Evolutionary conservation across 2,888 invertebrate species (phyloP), one percentile per base, ranked within the genome.

Genomic region (Cartodere bifasciata): DNA sequence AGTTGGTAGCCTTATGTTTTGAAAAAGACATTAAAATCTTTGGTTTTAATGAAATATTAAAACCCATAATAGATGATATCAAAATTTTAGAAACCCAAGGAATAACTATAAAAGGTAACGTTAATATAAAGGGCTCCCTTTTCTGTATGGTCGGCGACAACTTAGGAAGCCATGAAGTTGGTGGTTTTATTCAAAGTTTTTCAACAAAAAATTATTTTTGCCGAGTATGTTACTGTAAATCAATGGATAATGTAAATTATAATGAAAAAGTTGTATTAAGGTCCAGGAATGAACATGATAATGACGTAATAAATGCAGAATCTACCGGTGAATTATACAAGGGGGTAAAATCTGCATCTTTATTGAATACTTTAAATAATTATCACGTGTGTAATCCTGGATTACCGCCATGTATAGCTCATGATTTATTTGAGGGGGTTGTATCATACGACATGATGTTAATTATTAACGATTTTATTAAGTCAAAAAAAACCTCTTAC

Each of bases 131-230:
- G 36, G 44, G 44, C 3, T 27, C 39, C 23, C 3, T 47, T 4
- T 13, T 44, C 20, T 39, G 39, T 13, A 36, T 48, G 9, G 13
- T 38, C 30, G 44, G 43, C 2, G 45, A 46, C 26, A 46, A 44
- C 37, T 31, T 46, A 29, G 45, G 44, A n/a, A 36, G 43, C 29
- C 49, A 50, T 29, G 41, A 45, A 36, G 36, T 52, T 14, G 50
- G 48, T 16, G 50, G 48, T 10, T 49, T 44, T 41, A 15, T 14
- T 14, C 43, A 45, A 44, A 50, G 44, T 36, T 49, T 51, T 33
- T 36, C 34, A 31, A 31, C 13, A 4, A 28, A 35, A 10, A 28
- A 35, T 13, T 47, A 43, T 34, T 42, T 46, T 23, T 51, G 50
- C 33, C 29, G 50, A 14, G 46, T 30, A 34, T 49, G 48, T 34